Base-by-base conservation (phyloP, 2,888 invertebrate genomes). In the Merodon equestris region DNA sequence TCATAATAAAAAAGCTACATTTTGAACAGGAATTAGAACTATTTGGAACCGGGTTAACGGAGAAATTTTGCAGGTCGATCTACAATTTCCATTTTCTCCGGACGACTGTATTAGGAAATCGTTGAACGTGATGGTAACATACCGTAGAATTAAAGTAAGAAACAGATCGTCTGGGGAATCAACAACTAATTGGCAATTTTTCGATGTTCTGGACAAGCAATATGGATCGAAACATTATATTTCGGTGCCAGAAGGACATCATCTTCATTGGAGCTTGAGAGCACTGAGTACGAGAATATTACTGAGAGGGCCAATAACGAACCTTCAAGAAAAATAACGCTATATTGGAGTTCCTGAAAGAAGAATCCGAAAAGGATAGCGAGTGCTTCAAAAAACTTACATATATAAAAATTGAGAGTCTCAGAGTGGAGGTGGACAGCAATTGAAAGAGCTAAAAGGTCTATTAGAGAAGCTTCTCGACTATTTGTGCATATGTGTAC, bases 171-270 rank as follows among this genome's bases (percentile, higher is more conserved):
- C 70, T 13, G 70, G 70, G 19, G 70, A 70, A 48, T 36, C 47
- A 38, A 42, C 54, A 13, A 70, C 70, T 19, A 47, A 34, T 19
- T 54, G 70, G 70, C 60, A 61, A 19, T 70, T 61, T 53, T 70
- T 70, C 15, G 54, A 70, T 15, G 40, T 44, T 19, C 19, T 61
- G 0, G 70, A 61, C 19, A 60, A 60, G 60, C 54, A 54, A 38
- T 61, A 45, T 45, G 36, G 54, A 18, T 42, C 48, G 10, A 48
- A 48, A 5, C 48, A 48, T 48, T 48, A 18, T 9, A 47, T 47
- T 47, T 47, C 47, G 9, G 47, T 47, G 47, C 47, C 47, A 10
- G 47, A 47, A 18, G 27, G 27, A 27, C 27, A 27, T 7, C 27
- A 4, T 27, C 27, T 7, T 27, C 27, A 7, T 27, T 27, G 27